Evolutionary conservation across 2,888 invertebrate genomes (phyloP), one percentile per base, ranked within the genome.

Genomic region (Tetramorium bicarinatum): DNA sequence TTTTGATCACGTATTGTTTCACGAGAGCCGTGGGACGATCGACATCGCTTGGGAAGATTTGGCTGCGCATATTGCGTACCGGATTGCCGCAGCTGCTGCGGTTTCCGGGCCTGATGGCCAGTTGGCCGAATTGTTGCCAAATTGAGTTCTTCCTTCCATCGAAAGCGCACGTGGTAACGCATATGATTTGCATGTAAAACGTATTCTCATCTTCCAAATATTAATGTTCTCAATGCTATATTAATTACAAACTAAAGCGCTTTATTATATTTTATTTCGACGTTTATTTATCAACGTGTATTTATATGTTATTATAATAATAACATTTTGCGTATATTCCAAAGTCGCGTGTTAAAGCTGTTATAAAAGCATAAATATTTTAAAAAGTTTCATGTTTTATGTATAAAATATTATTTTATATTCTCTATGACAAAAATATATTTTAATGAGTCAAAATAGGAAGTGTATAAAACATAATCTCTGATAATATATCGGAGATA

Each of bases 121-220:
- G 92, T 92, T 92, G 93, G 90, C 84, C 90, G 91, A 91, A 92
- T 90, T 88, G 87, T 92, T 90, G 90, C 87, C 89, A 90, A 93
- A 93, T 93, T 93, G 89, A 88, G 87, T 85, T 84, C 90, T 93
- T 92, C 92, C 92, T 90, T 87, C 83, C 79, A 69, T n/a, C 56
- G 62, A 21, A 41, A 66, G n/a, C 15, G 72, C 83, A 47, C 74
- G 74, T 75, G 54, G 29, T 34, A 76, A 76, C 41, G 29, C 44
- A 13, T 41, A 74, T 56, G 67, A 71, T 79, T 83, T 80, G 38
- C 59, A 71, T 80, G 59, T 72, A 80, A 71, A 71, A 72, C 47
- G 21, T 18, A 71, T 25, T 18, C 15, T 34, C 18, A 59, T 56
- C 1, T 9, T 47, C 38, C 18, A 47, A 34, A 56, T n/a, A 34